Evolutionary conservation across 2,888 invertebrate genomes (phyloP), one percentile per base, ranked within the genome.

Genomic region (Endomychus coccineus): DNA sequence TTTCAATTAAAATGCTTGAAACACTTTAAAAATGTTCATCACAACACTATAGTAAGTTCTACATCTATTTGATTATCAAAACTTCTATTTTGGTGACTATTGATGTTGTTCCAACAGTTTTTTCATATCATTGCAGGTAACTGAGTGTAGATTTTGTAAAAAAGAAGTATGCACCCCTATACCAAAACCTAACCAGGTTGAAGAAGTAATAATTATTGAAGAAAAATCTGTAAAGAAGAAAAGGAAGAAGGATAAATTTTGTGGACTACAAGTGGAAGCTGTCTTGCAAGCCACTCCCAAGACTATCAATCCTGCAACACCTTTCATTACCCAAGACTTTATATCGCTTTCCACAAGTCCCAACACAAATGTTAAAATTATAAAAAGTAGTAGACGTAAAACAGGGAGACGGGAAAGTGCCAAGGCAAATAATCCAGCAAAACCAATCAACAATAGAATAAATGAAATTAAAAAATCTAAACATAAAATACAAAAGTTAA

Each of bases 211-310:
- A 6, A 34, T 32, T 12, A 44, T 45, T 27, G 43, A 48, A 36
- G 12, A 10, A 16, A 10, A 11, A 33, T 52, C 44, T 15, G 59
- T 55, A 30, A 61, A 57, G 32, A 67, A 56, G 39, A 68, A 59
- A 37, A 61, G 49, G 28, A 54, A 48, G 10, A 67, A 56, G 42
- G 67, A 70, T 41, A 64, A 55, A 50, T 66, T 61, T 33, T 66
- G 67, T 36, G 69, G 70, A 24, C 58, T 70, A 30, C 64, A 63
- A 40, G 19, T 48, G 43, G 43, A 42, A 33, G 49, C 40, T 12
- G 49, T 53, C n/a, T n/a, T n/a, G n/a, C n/a, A n/a, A n/a, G n/a
- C n/a, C n/a, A n/a, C 10, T 33, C 43, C 6, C 24, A 43, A 10
- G 34, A n/a, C 27, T 31, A 42, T 34, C 4, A 25, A 10, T 11